These are phyloP conservation scores for Orthonevra nobilis DNA, from an alignment of 2,888 invertebrate genomes.

Conservation along the genomic window DNA sequence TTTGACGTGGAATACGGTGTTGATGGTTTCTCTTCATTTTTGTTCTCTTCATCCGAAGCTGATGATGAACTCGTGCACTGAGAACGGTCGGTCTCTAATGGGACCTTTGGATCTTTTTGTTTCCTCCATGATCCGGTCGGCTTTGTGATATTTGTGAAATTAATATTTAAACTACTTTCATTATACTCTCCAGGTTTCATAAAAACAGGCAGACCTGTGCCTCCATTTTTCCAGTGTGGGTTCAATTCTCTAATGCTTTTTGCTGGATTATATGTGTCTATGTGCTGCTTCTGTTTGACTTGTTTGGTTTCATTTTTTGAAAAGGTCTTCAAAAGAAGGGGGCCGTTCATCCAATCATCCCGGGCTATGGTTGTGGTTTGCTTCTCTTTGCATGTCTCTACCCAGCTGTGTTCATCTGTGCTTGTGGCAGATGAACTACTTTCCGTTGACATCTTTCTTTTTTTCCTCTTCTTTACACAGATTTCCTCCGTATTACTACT, in stretches of 20 bases:
- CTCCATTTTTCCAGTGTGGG: slow-evolving; percentile 95
- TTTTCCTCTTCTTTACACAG: slow-evolving; percentile 71
- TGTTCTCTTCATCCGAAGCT: slow-evolving; percentile 27
- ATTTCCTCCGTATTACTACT: slow-evolving; percentile 78
- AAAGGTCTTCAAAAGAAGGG: slow-evolving; percentile 79
- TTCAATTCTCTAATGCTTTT: slow-evolving; percentile 90
- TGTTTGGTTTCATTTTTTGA: slow-evolving; percentile 80
- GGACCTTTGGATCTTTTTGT: not conserved
- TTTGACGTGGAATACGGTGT: slow-evolving; percentile 45
- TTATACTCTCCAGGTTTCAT: slow-evolving; percentile 79
- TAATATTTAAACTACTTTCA: slow-evolving; percentile 68
- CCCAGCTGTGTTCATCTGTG: slow-evolving; percentile 81
- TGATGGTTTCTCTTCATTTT: not conserved
- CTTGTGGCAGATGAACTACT: slow-evolving; percentile 59
- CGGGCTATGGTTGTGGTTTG: slow-evolving; percentile 80
- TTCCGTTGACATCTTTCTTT: slow-evolving; percentile 71
- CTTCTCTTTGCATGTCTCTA: slow-evolving; percentile 81
- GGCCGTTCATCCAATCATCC: slow-evolving; percentile 91
- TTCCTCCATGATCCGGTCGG: slow-evolving; percentile 71
- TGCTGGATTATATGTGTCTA: slow-evolving; percentile 85
- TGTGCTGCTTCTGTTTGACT: slow-evolving; percentile 81
- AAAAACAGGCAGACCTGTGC: slow-evolving; percentile 88
- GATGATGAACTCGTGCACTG: slow-evolving; percentile 23
- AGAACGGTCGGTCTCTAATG: too few relatives aligned
- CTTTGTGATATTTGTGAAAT: too few relatives aligned